phyloP scores from a whole-genome alignment of 1,140 invertebrate species.

The Apis mellifera region Amel_HAv3.1 CM009945.2:5239001-5239500 shows the following conservation, averaged over 20 bases:
- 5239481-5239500: not conserved
- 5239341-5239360: not conserved
- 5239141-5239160: not conserved
- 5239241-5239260: not conserved
- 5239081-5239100: no score
- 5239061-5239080: not conserved
- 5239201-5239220: not conserved
- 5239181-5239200: not conserved
- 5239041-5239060: constrained; percentile 2
- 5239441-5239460: constrained; percentile 21
- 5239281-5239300: not conserved
- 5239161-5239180: not conserved
- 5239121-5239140: not conserved
- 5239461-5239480: not conserved
- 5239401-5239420: not conserved
- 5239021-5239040: constrained; percentile 12
- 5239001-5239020: constrained; percentile 23
- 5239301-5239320: constrained; percentile 35
- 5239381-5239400: not conserved
- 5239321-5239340: constrained; percentile 2
- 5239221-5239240: not conserved
- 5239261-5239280: not conserved
- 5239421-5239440: constrained; percentile 21
- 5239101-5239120: no score
- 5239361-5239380: no score